Conservation (phyloP, 2,113 vertebrate species). For the Pimephales promelas region DNA sequence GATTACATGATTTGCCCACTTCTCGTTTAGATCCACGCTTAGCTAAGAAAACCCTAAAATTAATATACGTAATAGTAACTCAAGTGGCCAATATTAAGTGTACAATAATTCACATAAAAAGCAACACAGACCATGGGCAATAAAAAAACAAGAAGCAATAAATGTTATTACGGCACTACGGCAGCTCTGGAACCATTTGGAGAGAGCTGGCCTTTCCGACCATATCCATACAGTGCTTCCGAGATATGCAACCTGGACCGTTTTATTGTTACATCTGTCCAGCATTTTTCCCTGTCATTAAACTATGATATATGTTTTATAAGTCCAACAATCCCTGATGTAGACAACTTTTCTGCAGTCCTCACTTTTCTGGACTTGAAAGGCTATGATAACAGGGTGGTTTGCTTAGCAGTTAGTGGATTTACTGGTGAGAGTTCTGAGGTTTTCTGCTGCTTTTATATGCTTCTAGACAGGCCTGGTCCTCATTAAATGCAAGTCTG, state of each 20-base stretch:
- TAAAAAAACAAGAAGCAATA: constrained; percentile 47
- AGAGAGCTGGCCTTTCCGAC: background rate
- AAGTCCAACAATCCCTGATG: constrained; percentile 62
- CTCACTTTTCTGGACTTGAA: constrained; percentile 54
- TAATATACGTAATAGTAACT: constrained; percentile 25
- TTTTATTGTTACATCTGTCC: constrained; percentile 64
- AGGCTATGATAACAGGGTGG: constrained; percentile 67
- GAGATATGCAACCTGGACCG: constrained; percentile 43
- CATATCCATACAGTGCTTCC: constrained; percentile 31
- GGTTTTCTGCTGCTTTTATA: constrained; percentile 67
- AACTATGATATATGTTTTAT: constrained; percentile 55
- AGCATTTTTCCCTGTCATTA: constrained; percentile 53
- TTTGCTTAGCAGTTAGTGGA: constrained; percentile 61
- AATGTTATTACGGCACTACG: constrained; percentile 58
- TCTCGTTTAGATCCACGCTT: constrained; percentile 32
- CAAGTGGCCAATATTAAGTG: constrained; percentile 47
- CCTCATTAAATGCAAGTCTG: constrained; percentile 65
- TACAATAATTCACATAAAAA: constrained; percentile 52
- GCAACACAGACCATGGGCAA: constrained; percentile 38
- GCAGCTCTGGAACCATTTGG: constrained; percentile 43
- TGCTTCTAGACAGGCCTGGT: constrained; percentile 65
- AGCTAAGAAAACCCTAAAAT: constrained; percentile 27
- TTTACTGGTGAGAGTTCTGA: constrained; percentile 75
- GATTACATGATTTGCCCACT: constrained; percentile 38
- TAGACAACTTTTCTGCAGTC: constrained; percentile 49